A percentile compares a stretch with the other conserved stretches of the same genome.
Evolutionary conservation across 2,113 vertebrate species (phyloP).

Genomic region (human (Homo sapiens)): DNA sequence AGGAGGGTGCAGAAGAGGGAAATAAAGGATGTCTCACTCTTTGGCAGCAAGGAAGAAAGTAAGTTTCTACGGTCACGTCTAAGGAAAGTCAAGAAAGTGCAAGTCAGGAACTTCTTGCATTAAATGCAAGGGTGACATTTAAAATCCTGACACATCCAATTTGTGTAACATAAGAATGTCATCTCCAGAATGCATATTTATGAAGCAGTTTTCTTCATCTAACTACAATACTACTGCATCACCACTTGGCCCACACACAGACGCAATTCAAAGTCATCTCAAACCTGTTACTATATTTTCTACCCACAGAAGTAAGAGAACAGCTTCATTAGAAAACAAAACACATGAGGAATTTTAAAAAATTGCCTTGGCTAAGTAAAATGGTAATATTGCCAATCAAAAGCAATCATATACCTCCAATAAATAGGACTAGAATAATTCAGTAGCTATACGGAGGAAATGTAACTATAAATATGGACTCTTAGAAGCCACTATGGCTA

Average conservation of each 20-base stretch:
- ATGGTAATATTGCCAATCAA: background rate
- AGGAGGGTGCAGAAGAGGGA: background rate
- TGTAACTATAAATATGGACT: background rate
- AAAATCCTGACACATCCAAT: background rate
- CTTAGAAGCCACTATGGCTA: background rate
- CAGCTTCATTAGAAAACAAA: background rate
- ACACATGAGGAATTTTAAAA: background rate
- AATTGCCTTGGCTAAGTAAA: background rate
- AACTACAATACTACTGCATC: background rate
- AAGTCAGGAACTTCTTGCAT: background rate
- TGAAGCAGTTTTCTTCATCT: background rate
- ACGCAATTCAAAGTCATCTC: background rate
- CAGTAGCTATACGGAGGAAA: background rate
- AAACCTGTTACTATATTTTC: conserved; percentile 32
- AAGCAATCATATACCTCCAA: background rate
- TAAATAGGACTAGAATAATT: background rate
- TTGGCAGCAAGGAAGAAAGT: background rate
- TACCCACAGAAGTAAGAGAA: background rate
- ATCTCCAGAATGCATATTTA: background rate
- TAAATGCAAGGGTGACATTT: conserved; percentile 34
- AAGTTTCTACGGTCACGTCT: background rate
- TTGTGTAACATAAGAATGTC: conserved; percentile 12
- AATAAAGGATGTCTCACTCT: background rate
- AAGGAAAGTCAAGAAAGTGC: conserved; percentile 22
- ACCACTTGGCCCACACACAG: background rate